Conservation (phyloP, 2,888 invertebrate genomes). For the Oscheius sp. region DNA sequence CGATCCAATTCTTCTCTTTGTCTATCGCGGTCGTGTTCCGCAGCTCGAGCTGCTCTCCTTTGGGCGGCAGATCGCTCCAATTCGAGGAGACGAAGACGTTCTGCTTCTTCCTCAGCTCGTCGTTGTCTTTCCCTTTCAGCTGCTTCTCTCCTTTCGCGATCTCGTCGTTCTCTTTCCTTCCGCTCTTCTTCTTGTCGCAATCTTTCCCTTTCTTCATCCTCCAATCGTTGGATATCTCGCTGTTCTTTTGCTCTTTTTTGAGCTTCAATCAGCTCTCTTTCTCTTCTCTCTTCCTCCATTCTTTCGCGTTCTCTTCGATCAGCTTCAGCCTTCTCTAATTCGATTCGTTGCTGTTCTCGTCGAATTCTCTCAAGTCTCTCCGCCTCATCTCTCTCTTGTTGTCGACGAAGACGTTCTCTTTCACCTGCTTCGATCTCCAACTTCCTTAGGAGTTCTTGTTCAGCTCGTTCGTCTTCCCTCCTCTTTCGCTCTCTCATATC, state of each 20-base stretch:
- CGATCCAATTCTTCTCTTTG: conserved; percentile 61
- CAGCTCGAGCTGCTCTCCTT: conserved; percentile 41
- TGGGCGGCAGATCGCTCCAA: conserved; percentile 52
- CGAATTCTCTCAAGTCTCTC: conserved; percentile 64
- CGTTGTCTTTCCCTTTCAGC: conserved; percentile 60
- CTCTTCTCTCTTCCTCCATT: conserved; percentile 55
- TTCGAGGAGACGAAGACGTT: conserved; percentile 55
- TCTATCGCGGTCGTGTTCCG: conserved; percentile 53
- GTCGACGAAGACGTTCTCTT: conserved; percentile 55
- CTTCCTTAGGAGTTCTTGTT: conserved; percentile 57
- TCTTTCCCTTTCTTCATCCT: conserved; percentile 60
- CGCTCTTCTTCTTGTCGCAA: conserved; percentile 63
- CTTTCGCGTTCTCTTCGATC: conserved; percentile 53
- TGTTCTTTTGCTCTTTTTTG: conserved; percentile 52
- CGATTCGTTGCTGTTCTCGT: conserved; percentile 65
- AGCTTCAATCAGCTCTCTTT: conserved; percentile 65
- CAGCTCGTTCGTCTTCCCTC: conserved; percentile 58
- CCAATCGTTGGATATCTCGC: conserved; percentile 37
- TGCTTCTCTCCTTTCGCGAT: conserved; percentile 60
- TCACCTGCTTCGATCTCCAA: conserved; percentile 60
- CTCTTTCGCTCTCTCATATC: conserved; percentile 56
- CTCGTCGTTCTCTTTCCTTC: conserved; percentile 59
- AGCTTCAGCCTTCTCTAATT: conserved; percentile 57
- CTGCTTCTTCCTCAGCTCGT: conserved; percentile 60
- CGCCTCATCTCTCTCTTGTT: conserved; percentile 57